phyloP scores from a whole-genome alignment of 1,140 invertebrate species.

The Brachionus angularis region DNA sequence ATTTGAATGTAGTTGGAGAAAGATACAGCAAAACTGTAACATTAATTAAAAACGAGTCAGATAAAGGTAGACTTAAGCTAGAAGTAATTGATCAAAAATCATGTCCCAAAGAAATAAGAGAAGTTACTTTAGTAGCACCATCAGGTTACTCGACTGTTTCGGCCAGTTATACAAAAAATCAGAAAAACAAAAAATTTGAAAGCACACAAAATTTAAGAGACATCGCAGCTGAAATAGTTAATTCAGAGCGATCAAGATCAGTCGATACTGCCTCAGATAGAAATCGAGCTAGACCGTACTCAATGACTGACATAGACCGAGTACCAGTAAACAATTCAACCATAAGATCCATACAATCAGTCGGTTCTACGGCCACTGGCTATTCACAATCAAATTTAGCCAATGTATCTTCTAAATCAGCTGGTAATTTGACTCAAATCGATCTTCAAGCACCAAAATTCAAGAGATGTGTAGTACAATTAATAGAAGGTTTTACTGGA shows the following conservation, averaged over 20 bases:
- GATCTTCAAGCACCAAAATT: background rate
- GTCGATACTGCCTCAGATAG: conserved; percentile 26
- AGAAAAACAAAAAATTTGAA: conserved; percentile 21
- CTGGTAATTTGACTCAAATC: conserved; percentile 2
- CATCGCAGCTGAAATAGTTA: conserved; percentile 15
- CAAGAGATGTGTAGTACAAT: conserved; percentile 26
- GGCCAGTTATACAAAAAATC: background rate
- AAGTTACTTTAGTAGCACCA: background rate
- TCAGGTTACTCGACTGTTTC: conserved; percentile 14
- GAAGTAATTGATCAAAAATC: conserved; percentile 24
- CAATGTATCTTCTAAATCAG: conserved; percentile 36
- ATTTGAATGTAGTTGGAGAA: conserved; percentile 30
- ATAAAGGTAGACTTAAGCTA: conserved; percentile 27
- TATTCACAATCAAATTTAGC: conserved; percentile 27
- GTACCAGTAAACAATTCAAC: conserved; percentile 21
- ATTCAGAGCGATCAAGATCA: background rate
- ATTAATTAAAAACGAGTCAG: conserved; percentile 30
- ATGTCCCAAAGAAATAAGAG: background rate
- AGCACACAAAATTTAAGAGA: conserved; percentile 1
- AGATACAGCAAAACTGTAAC: conserved; percentile 20
- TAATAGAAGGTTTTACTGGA: background rate
- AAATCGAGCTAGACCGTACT: conserved; percentile 13
- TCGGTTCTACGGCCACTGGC: conserved; percentile 30
- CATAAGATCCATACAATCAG: conserved; percentile 22
- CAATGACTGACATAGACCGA: conserved; percentile 35